A percentile compares a stretch with the other conserved stretches of the same genome.
Evolutionary conservation across 2,113 vertebrate species (phyloP).

Genomic region (Odocoileus virginianus): DNA sequence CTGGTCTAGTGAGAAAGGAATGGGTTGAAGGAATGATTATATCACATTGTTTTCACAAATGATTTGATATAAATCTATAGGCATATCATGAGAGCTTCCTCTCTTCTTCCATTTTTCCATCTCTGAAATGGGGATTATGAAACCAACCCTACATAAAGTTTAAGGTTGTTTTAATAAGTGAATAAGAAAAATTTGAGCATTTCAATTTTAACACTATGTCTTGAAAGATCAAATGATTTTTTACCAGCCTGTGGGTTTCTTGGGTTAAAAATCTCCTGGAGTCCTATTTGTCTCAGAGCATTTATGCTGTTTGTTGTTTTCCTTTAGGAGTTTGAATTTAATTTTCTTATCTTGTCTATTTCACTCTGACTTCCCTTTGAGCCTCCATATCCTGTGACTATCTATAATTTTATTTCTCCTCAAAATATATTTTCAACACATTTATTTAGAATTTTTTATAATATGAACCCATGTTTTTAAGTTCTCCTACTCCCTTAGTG

Average conservation of each 20-base stretch:
- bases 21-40: neutral
- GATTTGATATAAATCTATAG: neutral
- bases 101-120: neutral
- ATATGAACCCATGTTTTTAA: neutral
- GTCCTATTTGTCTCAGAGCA: neutral
- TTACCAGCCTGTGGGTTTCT: neutral
- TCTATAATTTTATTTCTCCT: slow-evolving; percentile 6
- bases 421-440: neutral
- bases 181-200: neutral
- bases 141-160: neutral
- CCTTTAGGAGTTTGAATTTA: neutral
- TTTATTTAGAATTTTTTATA: slow-evolving; percentile 18
- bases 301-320: neutral
- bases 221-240: neutral
- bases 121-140: slow-evolving; percentile 7
- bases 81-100: neutral
- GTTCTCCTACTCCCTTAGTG: neutral
- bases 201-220: neutral
- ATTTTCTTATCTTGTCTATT: neutral
- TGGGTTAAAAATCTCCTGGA: neutral
- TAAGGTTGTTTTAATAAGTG: neutral
- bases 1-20: neutral
- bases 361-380: neutral
- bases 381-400: neutral
- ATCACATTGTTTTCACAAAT: neutral